phyloP scores from a whole-genome alignment of 2,888 invertebrate genomes.

The Lingula anatina region DNA sequence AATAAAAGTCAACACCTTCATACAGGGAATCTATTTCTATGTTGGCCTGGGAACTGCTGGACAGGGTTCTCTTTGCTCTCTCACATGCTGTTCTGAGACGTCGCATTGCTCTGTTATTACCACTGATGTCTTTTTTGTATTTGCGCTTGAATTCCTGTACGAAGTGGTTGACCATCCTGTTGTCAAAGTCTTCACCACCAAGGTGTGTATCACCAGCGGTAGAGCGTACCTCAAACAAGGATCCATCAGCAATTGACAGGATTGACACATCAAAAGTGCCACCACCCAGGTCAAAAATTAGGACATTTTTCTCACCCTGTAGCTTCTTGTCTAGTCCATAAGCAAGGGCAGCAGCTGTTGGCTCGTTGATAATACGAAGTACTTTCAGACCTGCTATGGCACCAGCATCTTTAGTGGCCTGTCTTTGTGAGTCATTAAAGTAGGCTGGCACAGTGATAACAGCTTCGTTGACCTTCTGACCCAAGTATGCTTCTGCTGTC shows the following conservation, averaged over 20 bases:
- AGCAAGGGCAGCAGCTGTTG: constrained; percentile 50
- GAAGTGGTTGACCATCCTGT: constrained; percentile 33
- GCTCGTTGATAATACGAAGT: constrained; percentile 61
- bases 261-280: constrained; percentile 55
- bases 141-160: constrained; percentile 37
- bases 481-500: no score
- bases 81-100: constrained; percentile 41
- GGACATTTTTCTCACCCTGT: constrained; percentile 57
- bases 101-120: constrained; percentile 30
- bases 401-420: constrained; percentile 57
- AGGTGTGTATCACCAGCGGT: constrained; percentile 46
- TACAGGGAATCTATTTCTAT: constrained; percentile 41
- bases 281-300: no score
- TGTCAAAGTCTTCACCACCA: no score
- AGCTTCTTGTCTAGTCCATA: constrained; percentile 60
- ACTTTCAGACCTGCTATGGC: constrained; percentile 51
- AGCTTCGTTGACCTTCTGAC: no score
- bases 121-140: constrained; percentile 27
- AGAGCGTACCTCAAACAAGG: constrained; percentile 50
- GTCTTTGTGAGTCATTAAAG: no score
- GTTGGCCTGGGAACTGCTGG: constrained; percentile 29
- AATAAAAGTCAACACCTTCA: constrained; percentile 43
- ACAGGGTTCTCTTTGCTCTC: constrained; percentile 39
- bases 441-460: no score
- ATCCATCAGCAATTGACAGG: constrained; percentile 57